Base-by-base conservation (phyloP, 2,113 vertebrate species). In the Terrapene triunguis region DNA sequence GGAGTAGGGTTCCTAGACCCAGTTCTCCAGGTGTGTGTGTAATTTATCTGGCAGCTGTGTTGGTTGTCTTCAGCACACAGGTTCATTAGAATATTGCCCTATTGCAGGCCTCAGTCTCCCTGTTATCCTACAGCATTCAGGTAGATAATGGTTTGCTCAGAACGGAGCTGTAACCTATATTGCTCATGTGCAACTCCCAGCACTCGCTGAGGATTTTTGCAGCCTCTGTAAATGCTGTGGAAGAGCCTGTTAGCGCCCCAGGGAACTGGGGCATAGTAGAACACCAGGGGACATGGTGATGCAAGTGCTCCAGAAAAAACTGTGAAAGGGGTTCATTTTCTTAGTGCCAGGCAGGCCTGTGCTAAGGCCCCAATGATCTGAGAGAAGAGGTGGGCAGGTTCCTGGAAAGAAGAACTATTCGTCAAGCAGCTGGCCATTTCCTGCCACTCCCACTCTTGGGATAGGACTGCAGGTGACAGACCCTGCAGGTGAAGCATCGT, bases 1-100 rank as follows among this genome's bases (percentile, higher is more conserved):
- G 9, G 10, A 91, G 3, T 13, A 4, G 85, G 65, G 85, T 84
- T 42, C 65, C 53, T 69, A 50, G 0, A 5, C 8, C 14, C 92
- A 72, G 13, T 50, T 65, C 22, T 76, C 17, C 2, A 4, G 6
- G 25, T 38, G 80, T 17, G 0, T 0, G 27, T 82, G 25, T 42
- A 53, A 72, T 91, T 62, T 53, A 27, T 84, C 48, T 89, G 69
- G 94, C 65, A 72, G 35, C 32, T 44, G 4, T 16, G 90, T 50
- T 80, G 57, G 17, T 74, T 87, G 8, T 2, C 35, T 55, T 87
- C 81, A 95, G n/a, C 57, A 78, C 32, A 54, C 89, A 50, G 21
- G 89, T 42, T 24, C 78, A 57, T 84, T 92, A 94, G 90, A 65
- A 53, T 93, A 84, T 78, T 91, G 83, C 19, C 80, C 87, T 93